These are phyloP conservation scores for Cathartes aura DNA, from an alignment of 2,113 vertebrate genomes.

Conservation along the genomic window DNA sequence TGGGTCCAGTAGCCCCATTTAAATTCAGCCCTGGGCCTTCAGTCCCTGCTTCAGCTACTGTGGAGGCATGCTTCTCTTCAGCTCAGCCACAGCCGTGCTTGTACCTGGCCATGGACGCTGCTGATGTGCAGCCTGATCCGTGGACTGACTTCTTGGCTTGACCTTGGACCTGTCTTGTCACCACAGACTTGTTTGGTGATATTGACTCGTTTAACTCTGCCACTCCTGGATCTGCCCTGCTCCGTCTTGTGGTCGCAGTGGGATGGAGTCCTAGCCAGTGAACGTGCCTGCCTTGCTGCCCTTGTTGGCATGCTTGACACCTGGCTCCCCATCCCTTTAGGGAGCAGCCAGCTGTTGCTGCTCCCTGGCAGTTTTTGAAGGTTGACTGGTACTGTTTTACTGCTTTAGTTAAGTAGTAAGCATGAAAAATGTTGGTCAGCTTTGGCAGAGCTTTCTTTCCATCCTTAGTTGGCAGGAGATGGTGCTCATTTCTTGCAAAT, in stretches of 20 bases:
- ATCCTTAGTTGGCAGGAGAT: not conserved
- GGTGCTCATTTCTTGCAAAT: not conserved
- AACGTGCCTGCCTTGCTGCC: not conserved
- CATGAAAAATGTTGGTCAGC: not conserved
- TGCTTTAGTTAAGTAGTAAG: not conserved
- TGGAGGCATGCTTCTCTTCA: too few species aligned
- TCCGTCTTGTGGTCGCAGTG: rapidly evolving
- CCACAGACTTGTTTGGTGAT: not conserved
- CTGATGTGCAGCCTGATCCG: not conserved
- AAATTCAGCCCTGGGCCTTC: not conserved
- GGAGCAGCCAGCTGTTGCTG: not conserved
- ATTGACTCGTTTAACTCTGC: not conserved
- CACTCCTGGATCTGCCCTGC: not conserved
- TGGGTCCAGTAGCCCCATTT: not conserved
- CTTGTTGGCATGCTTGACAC: not conserved
- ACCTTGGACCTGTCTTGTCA: not conserved
- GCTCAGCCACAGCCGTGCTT: not conserved
- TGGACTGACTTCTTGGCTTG: not conserved
- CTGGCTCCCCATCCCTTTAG: not conserved
- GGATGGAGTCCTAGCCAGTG: rapidly evolving
- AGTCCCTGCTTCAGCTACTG: too few species aligned
- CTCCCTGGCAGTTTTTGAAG: not conserved
- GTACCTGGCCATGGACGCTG: not conserved
- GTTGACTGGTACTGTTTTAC: not conserved
- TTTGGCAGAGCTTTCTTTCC: not conserved